phyloP scores from a whole-genome alignment of 2,888 invertebrate species.

The Cheilosia urbana region DNA sequence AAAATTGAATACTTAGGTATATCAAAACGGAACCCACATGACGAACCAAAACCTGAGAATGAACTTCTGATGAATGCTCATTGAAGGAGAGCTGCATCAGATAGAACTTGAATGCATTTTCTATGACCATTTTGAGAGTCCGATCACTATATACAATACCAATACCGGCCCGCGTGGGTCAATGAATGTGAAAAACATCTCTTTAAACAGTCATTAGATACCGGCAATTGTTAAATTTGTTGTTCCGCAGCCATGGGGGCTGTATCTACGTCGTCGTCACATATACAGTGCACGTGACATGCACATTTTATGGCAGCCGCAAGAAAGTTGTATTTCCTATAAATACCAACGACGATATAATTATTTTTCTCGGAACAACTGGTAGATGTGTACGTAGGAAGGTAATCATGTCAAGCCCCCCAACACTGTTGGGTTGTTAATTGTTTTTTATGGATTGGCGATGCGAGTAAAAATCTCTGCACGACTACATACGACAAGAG shows the following conservation, averaged over 20 bases:
- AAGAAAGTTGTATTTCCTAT: slow-evolving; percentile 70
- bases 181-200: slow-evolving; percentile 48
- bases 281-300: slow-evolving; percentile 48
- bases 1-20: not conserved
- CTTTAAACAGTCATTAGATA: slow-evolving; percentile 61
- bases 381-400: slow-evolving; percentile 27
- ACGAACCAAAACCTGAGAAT: slow-evolving; percentile 20
- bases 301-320: slow-evolving; percentile 49
- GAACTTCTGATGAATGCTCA: slow-evolving; percentile 32
- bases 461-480: slow-evolving; percentile 45
- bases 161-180: too few relatives aligned
- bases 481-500: slow-evolving; percentile 30
- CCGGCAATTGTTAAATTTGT: slow-evolving; percentile 39
- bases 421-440: slow-evolving; percentile 64
- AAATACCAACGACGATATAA: slow-evolving; percentile 62
- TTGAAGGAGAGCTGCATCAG: not conserved
- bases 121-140: slow-evolving; percentile 61
- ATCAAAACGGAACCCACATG: slow-evolving; percentile 39
- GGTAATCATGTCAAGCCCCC: slow-evolving; percentile 69
- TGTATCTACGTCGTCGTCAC: slow-evolving; percentile 23
- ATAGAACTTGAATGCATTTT: slow-evolving; percentile 40
- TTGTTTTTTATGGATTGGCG: slow-evolving; percentile 61
- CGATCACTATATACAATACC: slow-evolving; percentile 14
- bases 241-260: slow-evolving; percentile 32
- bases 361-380: slow-evolving; percentile 49